phyloP scores from a whole-genome alignment of 2,888 invertebrate genomes.

The Ochropacha duplaris region DNA sequence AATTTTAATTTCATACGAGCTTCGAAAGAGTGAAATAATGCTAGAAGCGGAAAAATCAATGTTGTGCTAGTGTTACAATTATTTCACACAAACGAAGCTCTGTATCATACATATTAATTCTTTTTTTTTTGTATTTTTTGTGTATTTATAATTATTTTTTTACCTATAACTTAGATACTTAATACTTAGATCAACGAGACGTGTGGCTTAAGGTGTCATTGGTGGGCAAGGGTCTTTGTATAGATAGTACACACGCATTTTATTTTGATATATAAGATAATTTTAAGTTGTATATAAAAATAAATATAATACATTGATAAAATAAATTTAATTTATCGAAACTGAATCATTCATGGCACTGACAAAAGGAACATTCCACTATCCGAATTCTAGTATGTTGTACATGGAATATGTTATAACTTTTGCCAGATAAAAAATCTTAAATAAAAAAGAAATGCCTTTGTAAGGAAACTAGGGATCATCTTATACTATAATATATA shows the following conservation, averaged over 20 bases:
- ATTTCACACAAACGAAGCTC: slow-evolving; percentile 73
- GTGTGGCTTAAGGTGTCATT: slow-evolving; percentile 79
- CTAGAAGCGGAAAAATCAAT: slow-evolving; percentile 46
- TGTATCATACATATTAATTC: slow-evolving; percentile 48
- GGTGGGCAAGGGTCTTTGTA: slow-evolving; percentile 78
- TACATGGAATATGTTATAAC: slow-evolving; percentile 30
- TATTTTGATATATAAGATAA: slow-evolving; percentile 35
- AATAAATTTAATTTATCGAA: slow-evolving; percentile 13
- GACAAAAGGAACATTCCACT: slow-evolving; percentile 47
- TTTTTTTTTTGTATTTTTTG: slow-evolving; percentile 61
- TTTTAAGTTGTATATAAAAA: slow-evolving; percentile 41
- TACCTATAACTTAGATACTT: slow-evolving; percentile 79
- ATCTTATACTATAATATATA: slow-evolving; percentile 26
- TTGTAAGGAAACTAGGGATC: slow-evolving; percentile 30
- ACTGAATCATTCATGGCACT: slow-evolving; percentile 43
- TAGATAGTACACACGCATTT: slow-evolving; percentile 60
- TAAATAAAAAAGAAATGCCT: slow-evolving; percentile 33
- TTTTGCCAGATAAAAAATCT: slow-evolving; percentile 41
- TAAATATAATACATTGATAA: slow-evolving; percentile 21
- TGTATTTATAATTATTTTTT: slow-evolving; percentile 63
- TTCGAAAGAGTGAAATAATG: slow-evolving; percentile 65
- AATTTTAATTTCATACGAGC: slow-evolving; percentile 59
- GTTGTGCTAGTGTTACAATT: slow-evolving; percentile 39
- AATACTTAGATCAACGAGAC: slow-evolving; percentile 79
- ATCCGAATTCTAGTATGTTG: slow-evolving; percentile 34